phyloP scores from a whole-genome alignment of 1,140 invertebrate genomes.

The Bombus vancouverensis region DNA sequence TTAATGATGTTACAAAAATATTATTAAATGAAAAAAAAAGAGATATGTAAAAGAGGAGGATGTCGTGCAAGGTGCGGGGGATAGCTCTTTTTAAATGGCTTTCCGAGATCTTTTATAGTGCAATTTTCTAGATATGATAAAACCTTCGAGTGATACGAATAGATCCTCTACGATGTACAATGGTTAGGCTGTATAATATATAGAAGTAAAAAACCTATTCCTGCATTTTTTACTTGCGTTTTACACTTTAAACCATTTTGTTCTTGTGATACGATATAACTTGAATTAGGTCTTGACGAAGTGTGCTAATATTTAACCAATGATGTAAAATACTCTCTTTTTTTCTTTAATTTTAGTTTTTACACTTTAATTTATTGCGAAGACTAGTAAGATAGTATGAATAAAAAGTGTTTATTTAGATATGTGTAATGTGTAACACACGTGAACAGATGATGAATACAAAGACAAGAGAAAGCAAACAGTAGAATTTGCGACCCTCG shows the following conservation, averaged over 20 bases:
- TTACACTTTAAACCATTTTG: neutral
- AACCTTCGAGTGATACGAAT: neutral
- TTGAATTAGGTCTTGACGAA: neutral
- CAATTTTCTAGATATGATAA: neutral
- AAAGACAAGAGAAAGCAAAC: neutral
- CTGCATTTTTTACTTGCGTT: constrained; percentile 11
- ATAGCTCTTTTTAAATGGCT: neutral
- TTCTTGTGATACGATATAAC: neutral
- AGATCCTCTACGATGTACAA: neutral
- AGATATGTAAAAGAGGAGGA: constrained; percentile 21
- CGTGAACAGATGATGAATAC: neutral
- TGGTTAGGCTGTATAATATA: constrained; percentile 7
- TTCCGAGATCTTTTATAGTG: constrained; percentile 16
- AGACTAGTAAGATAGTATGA: neutral
- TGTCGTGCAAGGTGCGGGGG: neutral
- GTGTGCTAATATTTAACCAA: neutral
- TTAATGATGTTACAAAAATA: constrained; percentile 53
- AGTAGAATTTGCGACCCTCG: neutral
- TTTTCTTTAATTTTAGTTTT: neutral
- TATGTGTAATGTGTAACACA: neutral
- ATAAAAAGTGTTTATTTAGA: neutral
- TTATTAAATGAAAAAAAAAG: constrained; percentile 14
- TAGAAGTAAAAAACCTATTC: constrained; percentile 11
- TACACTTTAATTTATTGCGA: neutral
- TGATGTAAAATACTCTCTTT: neutral